Evolutionary conservation across 2,113 vertebrate species (phyloP).

Genomic region (Leptobrachium leishanense): DNA sequence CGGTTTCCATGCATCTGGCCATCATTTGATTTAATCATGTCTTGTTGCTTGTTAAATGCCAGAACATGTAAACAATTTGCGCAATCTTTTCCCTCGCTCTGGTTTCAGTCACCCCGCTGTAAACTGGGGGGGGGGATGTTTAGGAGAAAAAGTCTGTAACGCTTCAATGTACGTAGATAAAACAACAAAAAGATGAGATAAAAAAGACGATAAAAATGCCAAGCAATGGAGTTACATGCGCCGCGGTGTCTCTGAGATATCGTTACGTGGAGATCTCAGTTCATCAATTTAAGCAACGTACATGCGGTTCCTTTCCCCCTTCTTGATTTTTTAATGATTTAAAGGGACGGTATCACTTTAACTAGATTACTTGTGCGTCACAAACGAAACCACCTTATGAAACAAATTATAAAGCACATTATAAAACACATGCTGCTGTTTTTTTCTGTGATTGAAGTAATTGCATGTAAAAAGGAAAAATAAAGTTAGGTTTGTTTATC

Average conservation of each 20-base stretch:
- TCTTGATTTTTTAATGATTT: too few species aligned
- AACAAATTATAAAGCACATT: too few species aligned
- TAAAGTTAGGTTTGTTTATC: too few species aligned
- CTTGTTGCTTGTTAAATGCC: constrained; percentile 30
- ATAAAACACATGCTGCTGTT: too few species aligned
- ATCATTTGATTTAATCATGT: constrained; percentile 39
- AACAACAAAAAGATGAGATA: constrained; percentile 39
- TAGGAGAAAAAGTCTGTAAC: neutral
- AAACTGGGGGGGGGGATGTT: neutral
- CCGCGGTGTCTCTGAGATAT: too few species aligned
- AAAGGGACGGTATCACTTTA: too few species aligned
- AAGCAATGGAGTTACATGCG: constrained; percentile 2
- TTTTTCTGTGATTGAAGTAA: too few species aligned
- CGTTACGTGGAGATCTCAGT: too few species aligned
- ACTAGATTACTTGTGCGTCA: too few species aligned
- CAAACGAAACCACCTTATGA: too few species aligned
- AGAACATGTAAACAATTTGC: constrained; percentile 33
- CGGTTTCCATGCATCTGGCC: constrained; percentile 25
- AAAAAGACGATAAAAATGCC: constrained; percentile 31
- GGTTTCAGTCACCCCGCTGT: neutral
- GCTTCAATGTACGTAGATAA: neutral
- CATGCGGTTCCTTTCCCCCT: too few species aligned
- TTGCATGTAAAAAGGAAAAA: too few species aligned
- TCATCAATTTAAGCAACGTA: neutral
- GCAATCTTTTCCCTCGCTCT: constrained; percentile 2